A percentile compares a stretch with the other conserved stretches of the same genome.
These are phyloP conservation scores for Cecidostiba fungosa DNA, from an alignment of 2,888 invertebrate genomes.

Conservation along the genomic window DNA sequence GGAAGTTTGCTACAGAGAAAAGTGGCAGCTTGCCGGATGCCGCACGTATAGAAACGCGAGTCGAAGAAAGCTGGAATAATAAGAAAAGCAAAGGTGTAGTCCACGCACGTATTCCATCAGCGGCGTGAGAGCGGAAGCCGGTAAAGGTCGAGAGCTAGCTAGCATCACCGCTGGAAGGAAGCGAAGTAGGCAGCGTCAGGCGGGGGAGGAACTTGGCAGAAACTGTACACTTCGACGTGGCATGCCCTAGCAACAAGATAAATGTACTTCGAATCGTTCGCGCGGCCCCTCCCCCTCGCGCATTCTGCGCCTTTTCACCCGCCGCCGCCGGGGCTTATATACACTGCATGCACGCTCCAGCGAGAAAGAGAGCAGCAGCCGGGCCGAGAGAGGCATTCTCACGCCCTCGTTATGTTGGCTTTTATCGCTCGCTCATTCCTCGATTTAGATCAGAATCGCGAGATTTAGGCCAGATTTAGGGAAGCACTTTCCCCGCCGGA, in stretches of 20 bases:
- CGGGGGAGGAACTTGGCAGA: conserved; percentile 60
- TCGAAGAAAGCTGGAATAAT: conserved; percentile 35
- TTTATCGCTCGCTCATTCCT: conserved; percentile 66
- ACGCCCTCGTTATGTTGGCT: conserved; percentile 66
- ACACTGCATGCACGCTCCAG: conserved; percentile 15
- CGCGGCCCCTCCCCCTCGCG: conserved; percentile 60
- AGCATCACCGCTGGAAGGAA: neutral
- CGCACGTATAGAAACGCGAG: conserved; percentile 32
- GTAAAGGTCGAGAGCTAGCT: conserved; percentile 17
- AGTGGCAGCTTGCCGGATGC: conserved; percentile 47
- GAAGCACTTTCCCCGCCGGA: conserved; percentile 1
- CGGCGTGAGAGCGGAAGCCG: conserved; percentile 67
- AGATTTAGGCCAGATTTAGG: conserved; percentile 62
- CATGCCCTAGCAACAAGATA: conserved; percentile 68
- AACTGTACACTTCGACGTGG: conserved; percentile 65
- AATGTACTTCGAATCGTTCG: conserved; percentile 71
- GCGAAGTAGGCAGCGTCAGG: conserved; percentile 15
- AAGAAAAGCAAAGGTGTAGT: conserved; percentile 67
- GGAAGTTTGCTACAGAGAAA: conserved; percentile 51
- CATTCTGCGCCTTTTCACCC: conserved; percentile 51
- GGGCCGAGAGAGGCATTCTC: neutral
- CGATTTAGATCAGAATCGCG: conserved; percentile 68
- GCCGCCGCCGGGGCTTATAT: too few relatives aligned
- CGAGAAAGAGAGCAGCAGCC: neutral
- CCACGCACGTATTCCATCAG: conserved; percentile 76